Base-by-base conservation (phyloP, 2,888 invertebrate species). In the Sericinus montela region DNA sequence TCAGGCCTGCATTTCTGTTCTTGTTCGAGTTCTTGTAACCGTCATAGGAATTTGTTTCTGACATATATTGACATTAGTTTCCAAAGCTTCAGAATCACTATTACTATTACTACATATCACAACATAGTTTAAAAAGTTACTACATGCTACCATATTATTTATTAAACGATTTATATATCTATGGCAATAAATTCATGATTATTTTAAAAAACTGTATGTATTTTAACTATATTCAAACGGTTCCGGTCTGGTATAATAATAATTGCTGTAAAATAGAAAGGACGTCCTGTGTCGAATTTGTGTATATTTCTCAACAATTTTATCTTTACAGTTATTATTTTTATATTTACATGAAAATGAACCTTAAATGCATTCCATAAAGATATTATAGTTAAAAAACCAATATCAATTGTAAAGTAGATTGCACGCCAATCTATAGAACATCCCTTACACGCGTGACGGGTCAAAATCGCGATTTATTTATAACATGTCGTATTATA, bases 381-480 rank as follows among this genome's bases (percentile, higher is more conserved):
- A 42, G 41, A 11, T 3, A 11, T 30, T 8, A 10, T 13, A 11
- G 25, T 37, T 48, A 53, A 69, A 54, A 56, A n/a, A 39, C n/a
- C 37, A 16, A 34, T 9, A 39, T 7, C 25, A 23, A 14, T 23
- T 16, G 30, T 30, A 16, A 19, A 19, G 19, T 3, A 19, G 19
- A 19, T 19, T 19, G 48, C 58, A 60, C 58, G 67, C 67, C 72
- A 69, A 78, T 78, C 73, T 72, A 65, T 59, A 61, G 74, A 71
- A 69, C 74, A 79, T 80, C 80, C 81, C 78, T 83, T 75, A 76
- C 71, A 69, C 76, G 76, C 77, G 76, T 82, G 84, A 84, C 84
- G 82, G 86, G 85, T 86, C 86, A 84, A 79, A 87, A 85, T 86
- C 79, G 85, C 86, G 75, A 87, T 85, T 86, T 87, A 87, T 88